Evolutionary conservation across 2,888 invertebrate genomes (phyloP).

Genomic region (Hyles lineata): DNA sequence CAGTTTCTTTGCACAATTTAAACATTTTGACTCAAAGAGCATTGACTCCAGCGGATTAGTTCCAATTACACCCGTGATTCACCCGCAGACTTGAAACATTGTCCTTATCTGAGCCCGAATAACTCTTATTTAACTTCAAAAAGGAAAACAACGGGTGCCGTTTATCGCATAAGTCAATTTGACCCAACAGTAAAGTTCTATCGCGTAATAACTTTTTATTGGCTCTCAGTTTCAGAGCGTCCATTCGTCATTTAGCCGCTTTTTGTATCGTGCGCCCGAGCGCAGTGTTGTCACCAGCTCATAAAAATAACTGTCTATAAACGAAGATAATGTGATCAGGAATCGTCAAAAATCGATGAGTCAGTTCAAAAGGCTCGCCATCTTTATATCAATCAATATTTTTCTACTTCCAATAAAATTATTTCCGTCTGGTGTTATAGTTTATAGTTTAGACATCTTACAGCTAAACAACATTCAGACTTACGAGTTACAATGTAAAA

Average conservation of each 20-base stretch:
- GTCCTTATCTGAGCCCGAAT: conserved; percentile 19
- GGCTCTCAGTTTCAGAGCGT: conserved; percentile 21
- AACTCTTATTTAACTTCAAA: conserved; percentile 23
- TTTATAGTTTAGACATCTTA: no score
- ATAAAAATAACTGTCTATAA: conserved; percentile 62
- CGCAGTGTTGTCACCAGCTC: conserved; percentile 43
- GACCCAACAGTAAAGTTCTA: conserved; percentile 29
- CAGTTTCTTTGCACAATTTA: conserved; percentile 27
- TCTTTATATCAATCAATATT: conserved; percentile 52
- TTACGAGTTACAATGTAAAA: no score
- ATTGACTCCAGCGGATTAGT: conserved; percentile 24
- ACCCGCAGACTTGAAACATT: conserved; percentile 18
- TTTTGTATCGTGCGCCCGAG: conserved; percentile 11
- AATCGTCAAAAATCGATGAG: conserved; percentile 67
- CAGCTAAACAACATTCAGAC: no score
- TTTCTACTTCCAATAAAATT: neutral
- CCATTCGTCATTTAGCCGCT: conserved; percentile 16
- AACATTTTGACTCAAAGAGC: conserved; percentile 17
- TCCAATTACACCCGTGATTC: conserved; percentile 19
- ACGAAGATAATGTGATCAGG: conserved; percentile 58
- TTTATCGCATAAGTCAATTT: conserved; percentile 28
- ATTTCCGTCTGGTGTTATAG: neutral
- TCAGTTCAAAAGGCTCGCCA: conserved; percentile 55
- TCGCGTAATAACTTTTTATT: conserved; percentile 36
- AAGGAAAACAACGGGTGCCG: conserved; percentile 18